Base-by-base conservation (phyloP, 2,113 vertebrate species). In the Eira barbara region DNA sequence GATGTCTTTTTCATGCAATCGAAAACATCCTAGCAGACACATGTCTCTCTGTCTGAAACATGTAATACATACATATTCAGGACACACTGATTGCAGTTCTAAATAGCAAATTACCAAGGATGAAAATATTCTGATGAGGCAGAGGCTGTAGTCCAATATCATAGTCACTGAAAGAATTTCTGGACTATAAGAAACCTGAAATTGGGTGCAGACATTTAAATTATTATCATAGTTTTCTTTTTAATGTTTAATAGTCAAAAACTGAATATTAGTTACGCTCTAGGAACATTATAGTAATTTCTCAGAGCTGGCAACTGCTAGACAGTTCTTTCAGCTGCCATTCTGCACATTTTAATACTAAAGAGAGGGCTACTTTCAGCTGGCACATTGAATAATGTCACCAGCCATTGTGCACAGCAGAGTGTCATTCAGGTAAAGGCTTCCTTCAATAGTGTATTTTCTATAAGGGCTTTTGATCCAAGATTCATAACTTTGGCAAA, bases 171-270 rank as follows among this genome's bases (percentile, higher is more conserved):
- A 93, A 79, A 74, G 7, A 80, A 91, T 67, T 79, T 49, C 55
- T 83, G 52, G 9, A 45, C 11, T 80, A 69, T 49, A 49, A 29
- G 74, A 94, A 84, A 31, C 67, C 9, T 69, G 36, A 87, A 52
- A 61, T 80, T 71, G 34, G 83, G 47, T 93, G 25, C 29, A 96
- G 47, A 78, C 83, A 27, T 95, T 83, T 52, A 65, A 47, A 15
- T 94, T 86, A 71, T 59, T 52, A 42, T 73, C 45, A 71, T 76
- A 80, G 39, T 61, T 78, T 86, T 21, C 65, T 92, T 63, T 34
- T 94, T 84, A 88, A 39, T 59, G 93, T 52, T 82, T 95, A 78
- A 73, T 69, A 89, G 34, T 69, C 31, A 69, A 96, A 95, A 14
- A 34, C 52, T 90, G 3, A 39, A 57, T 86, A n/a, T 14, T 45